Percentiles rank a stretch among this genome's conserved stretches.
Evolutionary conservation across 2,113 vertebrate species (phyloP).

Genomic region (Oncorhynchus mykiss): DNA sequence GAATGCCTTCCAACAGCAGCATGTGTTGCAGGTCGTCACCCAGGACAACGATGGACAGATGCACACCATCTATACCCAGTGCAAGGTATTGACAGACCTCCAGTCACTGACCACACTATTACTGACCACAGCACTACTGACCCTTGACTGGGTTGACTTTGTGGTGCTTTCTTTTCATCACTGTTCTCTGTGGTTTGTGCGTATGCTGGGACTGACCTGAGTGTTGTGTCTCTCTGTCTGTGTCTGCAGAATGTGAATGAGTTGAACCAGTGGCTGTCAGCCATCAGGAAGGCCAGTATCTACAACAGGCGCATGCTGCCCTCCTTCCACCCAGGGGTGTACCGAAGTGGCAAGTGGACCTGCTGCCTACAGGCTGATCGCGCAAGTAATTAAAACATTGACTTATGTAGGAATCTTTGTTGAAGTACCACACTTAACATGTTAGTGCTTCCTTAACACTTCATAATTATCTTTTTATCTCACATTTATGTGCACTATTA

Average conservation of each 20-base stretch:
- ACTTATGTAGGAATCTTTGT: too few relatives aligned
- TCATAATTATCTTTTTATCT: not conserved
- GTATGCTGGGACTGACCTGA: not conserved
- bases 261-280: constrained; percentile 91
- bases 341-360: constrained; percentile 83
- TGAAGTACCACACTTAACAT: too few relatives aligned
- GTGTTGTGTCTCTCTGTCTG: not conserved
- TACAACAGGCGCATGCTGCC: constrained; percentile 80
- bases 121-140: not conserved
- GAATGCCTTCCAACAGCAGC: constrained; percentile 87
- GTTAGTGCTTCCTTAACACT: not conserved
- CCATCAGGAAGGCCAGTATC: constrained; percentile 83
- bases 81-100: constrained; percentile 77
- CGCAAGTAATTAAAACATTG: constrained; percentile 66
- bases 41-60: constrained; percentile 72
- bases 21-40: constrained; percentile 88
- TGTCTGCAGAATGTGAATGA: constrained; percentile 83
- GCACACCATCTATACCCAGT: constrained; percentile 87
- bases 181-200: not conserved
- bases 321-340: constrained; percentile 81
- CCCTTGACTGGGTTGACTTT: not conserved
- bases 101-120: not conserved
- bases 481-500: not conserved
- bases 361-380: constrained; percentile 82
- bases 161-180: not conserved